Evolutionary conservation across 2,113 vertebrate species (phyloP).

Genomic region (Elephantulus edwardii): DNA sequence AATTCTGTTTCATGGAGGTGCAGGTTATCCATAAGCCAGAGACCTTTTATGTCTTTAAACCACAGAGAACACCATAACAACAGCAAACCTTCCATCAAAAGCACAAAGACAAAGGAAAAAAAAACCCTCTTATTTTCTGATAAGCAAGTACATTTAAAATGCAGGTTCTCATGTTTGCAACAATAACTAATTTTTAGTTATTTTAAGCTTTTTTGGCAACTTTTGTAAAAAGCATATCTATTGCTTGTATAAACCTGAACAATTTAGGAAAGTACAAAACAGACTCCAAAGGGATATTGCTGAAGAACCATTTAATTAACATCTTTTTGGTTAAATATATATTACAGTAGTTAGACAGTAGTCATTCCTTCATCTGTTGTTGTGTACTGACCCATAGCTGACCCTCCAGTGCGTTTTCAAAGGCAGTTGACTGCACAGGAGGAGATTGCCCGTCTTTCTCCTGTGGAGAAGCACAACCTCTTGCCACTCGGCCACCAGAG

Average conservation of each 20-base stretch:
- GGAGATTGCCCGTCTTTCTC: too few relatives aligned
- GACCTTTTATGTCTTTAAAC: conserved; percentile 35
- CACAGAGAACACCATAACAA: background rate
- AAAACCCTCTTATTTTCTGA: conserved; percentile 27
- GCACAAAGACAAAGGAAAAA: background rate
- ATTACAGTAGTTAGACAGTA: too few relatives aligned
- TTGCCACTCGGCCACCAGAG: too few relatives aligned
- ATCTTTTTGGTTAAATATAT: conserved; percentile 37
- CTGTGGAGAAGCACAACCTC: too few relatives aligned
- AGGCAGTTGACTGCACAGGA: too few relatives aligned
- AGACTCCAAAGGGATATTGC: background rate
- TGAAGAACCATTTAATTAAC: conserved; percentile 35
- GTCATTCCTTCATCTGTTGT: too few relatives aligned
- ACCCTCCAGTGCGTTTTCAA: too few relatives aligned
- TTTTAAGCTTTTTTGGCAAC: background rate
- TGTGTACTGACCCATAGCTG: too few relatives aligned
- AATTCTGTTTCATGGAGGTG: background rate
- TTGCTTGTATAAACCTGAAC: background rate
- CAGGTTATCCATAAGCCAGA: background rate
- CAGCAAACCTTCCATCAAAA: background rate
- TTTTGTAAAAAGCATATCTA: background rate
- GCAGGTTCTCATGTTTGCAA: background rate
- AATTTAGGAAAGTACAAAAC: background rate
- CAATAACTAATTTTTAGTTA: conserved; percentile 3
- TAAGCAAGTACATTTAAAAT: background rate